Evolutionary conservation across 2,797 vertebrate genomes (phyloP).

Genomic region (Allobates femoralis): DNA sequence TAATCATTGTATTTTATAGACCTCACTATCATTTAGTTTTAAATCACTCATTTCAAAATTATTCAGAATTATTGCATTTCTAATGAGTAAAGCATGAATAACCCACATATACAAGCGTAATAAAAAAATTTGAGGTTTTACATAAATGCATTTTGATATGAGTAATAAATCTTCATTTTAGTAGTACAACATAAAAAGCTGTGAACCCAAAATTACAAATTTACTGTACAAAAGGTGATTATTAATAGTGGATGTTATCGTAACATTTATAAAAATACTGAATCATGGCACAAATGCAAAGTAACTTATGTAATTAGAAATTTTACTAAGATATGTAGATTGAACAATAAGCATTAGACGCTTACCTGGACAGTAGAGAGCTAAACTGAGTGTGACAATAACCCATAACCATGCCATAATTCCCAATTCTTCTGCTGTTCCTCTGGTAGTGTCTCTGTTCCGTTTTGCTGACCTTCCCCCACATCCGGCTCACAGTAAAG

Average conservation of each 20-base stretch:
- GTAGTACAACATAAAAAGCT: neutral
- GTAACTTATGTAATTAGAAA: neutral
- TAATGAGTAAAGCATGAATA: neutral
- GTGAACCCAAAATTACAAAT: neutral
- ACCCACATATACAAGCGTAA: neutral
- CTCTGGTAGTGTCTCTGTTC: neutral
- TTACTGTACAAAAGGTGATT: neutral
- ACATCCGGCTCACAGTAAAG: neutral
- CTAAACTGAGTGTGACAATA: conserved; percentile 64
- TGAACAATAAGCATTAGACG: neutral
- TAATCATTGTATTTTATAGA: neutral
- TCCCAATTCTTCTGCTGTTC: accelerated
- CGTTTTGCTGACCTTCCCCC: conserved; percentile 28
- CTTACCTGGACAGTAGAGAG: conserved; percentile 66
- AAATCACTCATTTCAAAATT: neutral
- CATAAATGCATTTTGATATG: neutral
- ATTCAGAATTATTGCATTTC: neutral
- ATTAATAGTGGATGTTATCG: neutral
- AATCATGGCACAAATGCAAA: too few species aligned
- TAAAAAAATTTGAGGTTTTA: neutral
- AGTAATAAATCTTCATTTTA: neutral
- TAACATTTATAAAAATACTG: neutral
- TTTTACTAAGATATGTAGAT: neutral
- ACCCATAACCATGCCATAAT: conserved; percentile 61
- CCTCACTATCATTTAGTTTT: neutral